Conservation (phyloP, 2,797 vertebrate species). For the Micropoecilia bifurca region DNA sequence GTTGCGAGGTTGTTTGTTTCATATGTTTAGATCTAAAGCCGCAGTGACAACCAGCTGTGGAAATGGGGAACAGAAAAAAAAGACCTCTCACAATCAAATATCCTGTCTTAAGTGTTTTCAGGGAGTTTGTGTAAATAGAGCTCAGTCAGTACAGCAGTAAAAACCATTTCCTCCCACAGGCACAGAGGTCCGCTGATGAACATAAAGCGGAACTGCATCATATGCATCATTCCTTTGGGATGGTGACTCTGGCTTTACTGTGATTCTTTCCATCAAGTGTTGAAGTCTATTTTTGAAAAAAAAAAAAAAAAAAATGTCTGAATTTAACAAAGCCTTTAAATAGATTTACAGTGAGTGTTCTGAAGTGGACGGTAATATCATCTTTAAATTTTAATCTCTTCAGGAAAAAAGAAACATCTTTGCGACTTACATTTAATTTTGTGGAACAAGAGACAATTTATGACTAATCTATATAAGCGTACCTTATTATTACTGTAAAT, state of each 20-base stretch:
- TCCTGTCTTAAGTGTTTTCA: constrained; percentile 78
- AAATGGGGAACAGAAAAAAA: constrained; percentile 73
- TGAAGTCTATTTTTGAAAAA: constrained; percentile 6
- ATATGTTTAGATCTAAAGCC: constrained; percentile 62
- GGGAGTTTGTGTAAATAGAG: constrained; percentile 79
- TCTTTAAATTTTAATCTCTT: constrained; percentile 73
- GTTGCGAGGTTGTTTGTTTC: constrained; percentile 63
- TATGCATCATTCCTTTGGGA: constrained; percentile 26
- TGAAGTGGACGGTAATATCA: constrained; percentile 65
- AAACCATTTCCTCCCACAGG: constrained; percentile 78
- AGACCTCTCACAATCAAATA: constrained; percentile 76
- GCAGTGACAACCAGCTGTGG: constrained; percentile 68
- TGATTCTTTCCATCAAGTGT: constrained; percentile 21
- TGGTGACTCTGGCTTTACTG: constrained; percentile 20
- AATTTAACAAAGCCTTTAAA: constrained; percentile 50
- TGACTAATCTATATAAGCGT: constrained; percentile 75
- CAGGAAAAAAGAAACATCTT: constrained; percentile 56
- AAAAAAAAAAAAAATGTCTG: constrained; percentile 12
- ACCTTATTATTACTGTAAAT: constrained; percentile 82
- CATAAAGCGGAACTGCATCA: constrained; percentile 54
- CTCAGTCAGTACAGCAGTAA: constrained; percentile 62
- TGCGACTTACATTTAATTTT: constrained; percentile 60
- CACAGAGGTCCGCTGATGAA: constrained; percentile 66
- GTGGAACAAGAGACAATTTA: constrained; percentile 73
- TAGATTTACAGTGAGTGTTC: constrained; percentile 39